Conservation (phyloP, 2,797 vertebrate species). For the Zenarchopterus dispar region DNA sequence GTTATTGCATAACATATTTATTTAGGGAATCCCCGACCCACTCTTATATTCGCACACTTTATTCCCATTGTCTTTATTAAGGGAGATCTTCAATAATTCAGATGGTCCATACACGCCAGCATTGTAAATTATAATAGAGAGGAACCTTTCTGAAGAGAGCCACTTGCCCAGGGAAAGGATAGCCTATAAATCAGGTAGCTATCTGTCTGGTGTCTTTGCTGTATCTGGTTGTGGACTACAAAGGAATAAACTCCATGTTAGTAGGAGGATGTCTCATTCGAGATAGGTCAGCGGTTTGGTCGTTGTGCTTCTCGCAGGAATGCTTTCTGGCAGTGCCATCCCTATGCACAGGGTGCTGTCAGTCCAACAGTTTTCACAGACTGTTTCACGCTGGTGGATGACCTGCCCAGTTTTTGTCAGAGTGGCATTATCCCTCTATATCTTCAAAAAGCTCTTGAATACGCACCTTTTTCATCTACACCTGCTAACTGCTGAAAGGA, state of each 20-base stretch:
- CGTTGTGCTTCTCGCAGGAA: neutral
- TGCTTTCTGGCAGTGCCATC: no score
- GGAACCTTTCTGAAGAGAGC: constrained; percentile 62
- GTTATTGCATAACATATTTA: constrained; percentile 21
- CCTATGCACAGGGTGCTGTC: no score
- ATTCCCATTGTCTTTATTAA: constrained; percentile 64
- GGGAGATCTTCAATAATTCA: constrained; percentile 72
- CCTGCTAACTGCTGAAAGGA: no score
- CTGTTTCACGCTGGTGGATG: no score
- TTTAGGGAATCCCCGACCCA: constrained; percentile 16
- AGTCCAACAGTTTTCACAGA: no score
- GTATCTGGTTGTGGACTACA: constrained; percentile 41
- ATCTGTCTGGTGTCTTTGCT: constrained; percentile 56
- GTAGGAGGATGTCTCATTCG: constrained; percentile 46
- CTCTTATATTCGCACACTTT: constrained; percentile 5
- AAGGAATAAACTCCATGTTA: constrained; percentile 41
- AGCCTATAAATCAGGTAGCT: constrained; percentile 68
- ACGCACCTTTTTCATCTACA: no score
- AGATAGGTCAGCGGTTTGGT: constrained; percentile 52
- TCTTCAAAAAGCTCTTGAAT: no score
- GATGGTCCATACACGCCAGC: constrained; percentile 48
- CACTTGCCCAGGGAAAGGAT: constrained; percentile 68
- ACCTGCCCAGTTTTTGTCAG: no score
- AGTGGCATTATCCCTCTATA: no score
- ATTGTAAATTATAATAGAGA: constrained; percentile 78